Evolutionary conservation across 2,113 vertebrate genomes (phyloP).

Genomic region (Solenodon paradoxus): DNA sequence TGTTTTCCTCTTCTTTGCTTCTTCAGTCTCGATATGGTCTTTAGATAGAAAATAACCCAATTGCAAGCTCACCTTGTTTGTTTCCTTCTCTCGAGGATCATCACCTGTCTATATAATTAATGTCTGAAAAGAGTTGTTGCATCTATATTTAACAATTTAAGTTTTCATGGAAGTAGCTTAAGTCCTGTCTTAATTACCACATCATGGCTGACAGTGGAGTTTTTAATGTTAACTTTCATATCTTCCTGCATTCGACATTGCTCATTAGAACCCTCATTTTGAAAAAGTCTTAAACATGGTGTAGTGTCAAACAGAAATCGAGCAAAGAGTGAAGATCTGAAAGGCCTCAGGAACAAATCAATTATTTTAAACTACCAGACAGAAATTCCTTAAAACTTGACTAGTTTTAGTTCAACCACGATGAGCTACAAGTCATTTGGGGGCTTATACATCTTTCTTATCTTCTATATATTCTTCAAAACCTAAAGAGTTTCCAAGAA

Average conservation of each 20-base stretch:
- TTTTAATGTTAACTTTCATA: background rate
- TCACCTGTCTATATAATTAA: background rate
- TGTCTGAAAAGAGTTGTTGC: background rate
- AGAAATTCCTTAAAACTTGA: background rate
- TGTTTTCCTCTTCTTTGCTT: background rate
- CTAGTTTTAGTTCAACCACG: background rate
- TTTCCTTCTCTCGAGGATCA: too few species aligned
- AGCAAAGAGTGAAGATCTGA: background rate
- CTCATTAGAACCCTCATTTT: background rate
- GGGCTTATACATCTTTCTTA: background rate
- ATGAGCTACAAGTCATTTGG: background rate
- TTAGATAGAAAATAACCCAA: background rate
- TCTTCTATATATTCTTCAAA: background rate
- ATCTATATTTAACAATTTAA: background rate
- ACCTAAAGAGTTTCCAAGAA: background rate
- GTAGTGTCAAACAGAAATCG: background rate
- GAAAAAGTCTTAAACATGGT: background rate
- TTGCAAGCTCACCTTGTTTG: background rate
- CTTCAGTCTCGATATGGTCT: background rate
- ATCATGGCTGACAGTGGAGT: background rate
- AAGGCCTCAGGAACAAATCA: background rate
- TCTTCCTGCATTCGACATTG: background rate
- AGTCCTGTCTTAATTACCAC: background rate
- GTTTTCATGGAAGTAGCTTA: background rate
- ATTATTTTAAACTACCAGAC: background rate